phyloP scores from a whole-genome alignment of 2,113 vertebrate genomes.

The Thinocorus orbignyianus region DNA sequence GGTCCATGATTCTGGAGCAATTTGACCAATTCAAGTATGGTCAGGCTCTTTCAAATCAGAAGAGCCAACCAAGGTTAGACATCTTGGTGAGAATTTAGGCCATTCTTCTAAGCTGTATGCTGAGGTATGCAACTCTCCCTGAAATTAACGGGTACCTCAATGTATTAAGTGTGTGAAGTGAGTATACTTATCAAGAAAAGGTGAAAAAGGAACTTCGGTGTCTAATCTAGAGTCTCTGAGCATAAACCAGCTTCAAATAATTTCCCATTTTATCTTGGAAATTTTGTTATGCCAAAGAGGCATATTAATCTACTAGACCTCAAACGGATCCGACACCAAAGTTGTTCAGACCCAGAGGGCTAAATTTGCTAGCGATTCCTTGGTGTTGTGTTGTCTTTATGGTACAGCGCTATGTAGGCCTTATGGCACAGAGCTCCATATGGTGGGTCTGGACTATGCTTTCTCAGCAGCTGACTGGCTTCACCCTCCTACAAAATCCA shows the following conservation, averaged over 20 bases:
- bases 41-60: not conserved
- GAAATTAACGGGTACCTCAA: not conserved
- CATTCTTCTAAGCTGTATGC: not conserved
- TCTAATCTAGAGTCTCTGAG: not conserved
- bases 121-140: not conserved
- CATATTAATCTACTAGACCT: not conserved
- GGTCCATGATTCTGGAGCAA: not conserved
- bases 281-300: not conserved
- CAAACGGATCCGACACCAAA: not conserved
- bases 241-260: not conserved
- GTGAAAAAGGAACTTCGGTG: not conserved
- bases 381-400: not conserved
- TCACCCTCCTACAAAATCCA: not conserved
- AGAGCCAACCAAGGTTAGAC: not conserved
- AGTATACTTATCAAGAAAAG: not conserved
- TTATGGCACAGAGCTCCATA: not conserved
- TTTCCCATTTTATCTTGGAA: not conserved
- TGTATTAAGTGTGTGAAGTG: not conserved
- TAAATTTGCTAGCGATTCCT: not conserved
- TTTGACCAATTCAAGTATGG: not conserved
- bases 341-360: not conserved
- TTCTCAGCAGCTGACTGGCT: not conserved
- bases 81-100: not conserved
- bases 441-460: not conserved
- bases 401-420: fast-evolving